Base-by-base conservation (phyloP, 1,140 invertebrate species). In the Piezodorus guildinii region DNA sequence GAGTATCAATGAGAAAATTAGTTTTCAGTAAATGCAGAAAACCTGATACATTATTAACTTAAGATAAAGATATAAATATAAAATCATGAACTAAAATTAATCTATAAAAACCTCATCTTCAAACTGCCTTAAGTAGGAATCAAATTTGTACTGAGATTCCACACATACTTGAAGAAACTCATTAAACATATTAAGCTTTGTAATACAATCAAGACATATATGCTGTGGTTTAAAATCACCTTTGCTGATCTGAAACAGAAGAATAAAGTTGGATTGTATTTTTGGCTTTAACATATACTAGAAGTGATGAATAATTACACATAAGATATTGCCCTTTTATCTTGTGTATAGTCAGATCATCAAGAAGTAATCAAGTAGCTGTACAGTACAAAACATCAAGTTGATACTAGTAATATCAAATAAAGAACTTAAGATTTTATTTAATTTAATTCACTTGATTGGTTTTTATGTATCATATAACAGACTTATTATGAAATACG, bases 191-290 rank as follows among this genome's bases (percentile, higher is more conserved):
- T 70, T 68, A 12, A 70, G 56, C 52, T 70, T 70, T n/a, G 67
- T 68, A 14, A 66, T 61, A 64, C 70, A 70, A 2, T 64, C 62
- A 30, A 67, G 27, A 59, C 70, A 70, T 21, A 70, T 62, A 6
- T 69, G 67, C 54, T 70, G 69, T 39, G 70, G 70, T 60, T 70
- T 70, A 8, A 23, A 65, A 62, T 70, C 68, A 56, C 66, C 66
- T 30, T 67, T 63, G 16, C 30, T 43, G 21, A 70, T 65, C 70
- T 70, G 39, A 60, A 65, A 64, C 44, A 67, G 34, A 39, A 39
- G 12, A 39, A 10, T 10, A 10, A 39, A 39, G 12, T 39, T 39
- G 1, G 1, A 39, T 6, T 12, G 6, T 1, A 10, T 10, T 39
- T 39, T 39, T 39, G 12, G 6, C 34, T 8, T 30, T 4, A 30